Percentiles rank a stretch among this genome's conserved stretches.
Conservation (phyloP, 2,797 vertebrate species). For the Darevskia mixta region DNA sequence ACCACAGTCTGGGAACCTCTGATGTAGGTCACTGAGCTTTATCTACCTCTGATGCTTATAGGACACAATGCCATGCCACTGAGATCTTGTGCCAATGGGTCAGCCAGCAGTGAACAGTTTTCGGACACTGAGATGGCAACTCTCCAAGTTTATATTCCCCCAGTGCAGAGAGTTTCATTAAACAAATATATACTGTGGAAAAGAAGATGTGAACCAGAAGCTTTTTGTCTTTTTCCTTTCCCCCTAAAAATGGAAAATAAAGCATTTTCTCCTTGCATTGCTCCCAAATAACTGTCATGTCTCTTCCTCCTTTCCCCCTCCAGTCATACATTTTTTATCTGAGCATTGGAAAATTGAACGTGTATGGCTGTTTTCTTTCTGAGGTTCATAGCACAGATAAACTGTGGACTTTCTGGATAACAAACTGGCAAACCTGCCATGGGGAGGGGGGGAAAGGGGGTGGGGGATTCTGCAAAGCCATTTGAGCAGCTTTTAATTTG, state of each 20-base stretch:
- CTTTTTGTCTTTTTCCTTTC: background rate
- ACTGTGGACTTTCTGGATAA: constrained; percentile 66
- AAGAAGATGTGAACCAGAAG: background rate
- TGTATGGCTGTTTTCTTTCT: constrained; percentile 47
- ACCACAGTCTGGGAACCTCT: no score
- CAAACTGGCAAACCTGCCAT: constrained; percentile 46
- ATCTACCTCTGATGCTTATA: background rate
- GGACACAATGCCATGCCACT: background rate
- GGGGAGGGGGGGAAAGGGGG: background rate
- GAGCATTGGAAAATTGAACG: constrained; percentile 44
- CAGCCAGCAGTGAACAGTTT: background rate
- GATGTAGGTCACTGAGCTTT: no score
- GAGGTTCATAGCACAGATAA: constrained; percentile 58
- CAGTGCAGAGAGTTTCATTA: background rate
- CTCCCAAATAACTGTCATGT: constrained; percentile 30
- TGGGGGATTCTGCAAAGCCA: background rate
- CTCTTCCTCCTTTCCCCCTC: background rate
- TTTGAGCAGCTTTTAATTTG: constrained; percentile 66
- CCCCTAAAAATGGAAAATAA: background rate
- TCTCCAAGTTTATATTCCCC: background rate
- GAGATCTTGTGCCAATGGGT: background rate
- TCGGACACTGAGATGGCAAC: background rate
- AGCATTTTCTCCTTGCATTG: constrained; percentile 13
- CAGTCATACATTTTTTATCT: constrained; percentile 57
- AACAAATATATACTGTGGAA: no score